Base-by-base conservation (phyloP, 2,113 vertebrate genomes). In the Anarrhichthys ocellatus region DNA sequence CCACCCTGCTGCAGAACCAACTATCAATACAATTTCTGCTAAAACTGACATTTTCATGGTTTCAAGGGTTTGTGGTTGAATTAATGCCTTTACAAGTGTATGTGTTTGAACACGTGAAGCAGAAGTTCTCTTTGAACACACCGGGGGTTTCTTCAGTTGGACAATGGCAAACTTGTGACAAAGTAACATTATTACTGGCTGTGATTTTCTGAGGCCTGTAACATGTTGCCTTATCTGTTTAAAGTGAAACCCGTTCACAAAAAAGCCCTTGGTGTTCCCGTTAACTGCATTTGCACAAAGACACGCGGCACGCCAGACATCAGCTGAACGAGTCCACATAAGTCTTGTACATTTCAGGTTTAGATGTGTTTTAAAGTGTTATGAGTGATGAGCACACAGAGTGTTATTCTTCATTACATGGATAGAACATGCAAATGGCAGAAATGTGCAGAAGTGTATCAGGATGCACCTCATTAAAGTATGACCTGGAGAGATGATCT, bases 181-280 rank as follows among this genome's bases (percentile, higher is more conserved):
- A 14, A 42, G 7, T 18, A 6, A 58, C 40, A 71, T 52, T 27
- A 58, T 62, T 50, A 40, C 10, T 36, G 17, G 4, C 4, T 38
- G 1, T 27, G 22, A 50, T 42, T 18, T 44, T n/a, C 1, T 6
- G 29, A 24, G 38, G 5, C 18, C 68, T 34, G n/a, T 77, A 8
- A 46, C 13, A 2, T 56, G 13, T 4, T 40, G 52, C 36, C 17
- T 63, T 24, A 80, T 68, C 73, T 77, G 67, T 77, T 68, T 63
- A 4, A 44, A 46, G n/a, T 76, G 40, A 75, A 74, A 71, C 29
- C 24, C 1, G 73, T 22, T 59, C 20, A 64, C n/a, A 48, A 54
- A 32, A 14, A 68, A 8, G n/a, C 10, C n/a, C 38, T 22, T 66
- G 40, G 38, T 56, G 9, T 34, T 71, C 4, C 52, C 6, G 20